Evolutionary conservation across 92 coral and sea anemone genomes (phyloP).

Genomic region (Palythoa caribaeorum): DNA sequence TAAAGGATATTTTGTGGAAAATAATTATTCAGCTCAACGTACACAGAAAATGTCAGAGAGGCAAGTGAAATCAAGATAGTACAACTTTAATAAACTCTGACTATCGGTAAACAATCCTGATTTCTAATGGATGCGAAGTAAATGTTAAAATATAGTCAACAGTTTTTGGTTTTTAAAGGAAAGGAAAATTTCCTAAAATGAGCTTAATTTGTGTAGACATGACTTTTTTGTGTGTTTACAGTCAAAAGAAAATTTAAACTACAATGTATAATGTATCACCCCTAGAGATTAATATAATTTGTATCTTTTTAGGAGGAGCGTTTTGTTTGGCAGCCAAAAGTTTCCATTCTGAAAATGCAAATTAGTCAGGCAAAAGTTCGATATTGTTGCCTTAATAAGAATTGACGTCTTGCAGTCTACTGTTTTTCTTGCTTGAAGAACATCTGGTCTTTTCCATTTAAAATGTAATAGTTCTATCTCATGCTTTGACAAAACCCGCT

Average conservation of each 20-base stretch:
- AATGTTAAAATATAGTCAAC: not conserved
- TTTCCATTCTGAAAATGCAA: constrained; percentile 8
- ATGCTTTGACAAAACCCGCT: not conserved
- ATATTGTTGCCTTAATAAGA: constrained; percentile 14
- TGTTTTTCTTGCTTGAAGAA: constrained; percentile 7
- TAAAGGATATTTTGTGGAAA: not conserved
- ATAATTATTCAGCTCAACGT: not conserved
- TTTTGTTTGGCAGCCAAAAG: not conserved
- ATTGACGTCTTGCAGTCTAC: constrained; percentile 22
- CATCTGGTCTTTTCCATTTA: constrained; percentile 17
- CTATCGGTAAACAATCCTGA: not conserved
- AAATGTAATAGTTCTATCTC: not conserved
- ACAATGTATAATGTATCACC: not conserved
- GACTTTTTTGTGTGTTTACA: not conserved
- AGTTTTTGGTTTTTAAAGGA: not conserved
- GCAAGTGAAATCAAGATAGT: not conserved
- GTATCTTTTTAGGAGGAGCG: not conserved
- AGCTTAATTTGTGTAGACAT: not conserved
- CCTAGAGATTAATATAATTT: not conserved
- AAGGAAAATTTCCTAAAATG: not conserved
- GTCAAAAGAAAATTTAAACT: not conserved
- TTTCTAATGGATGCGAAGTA: not conserved
- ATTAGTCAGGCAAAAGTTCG: constrained; percentile 12
- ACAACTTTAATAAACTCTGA: not conserved
- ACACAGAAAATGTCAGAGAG: not conserved